Evolutionary conservation across 2,113 vertebrate genomes (phyloP).

Genomic region (Caloenas nicobarica): DNA sequence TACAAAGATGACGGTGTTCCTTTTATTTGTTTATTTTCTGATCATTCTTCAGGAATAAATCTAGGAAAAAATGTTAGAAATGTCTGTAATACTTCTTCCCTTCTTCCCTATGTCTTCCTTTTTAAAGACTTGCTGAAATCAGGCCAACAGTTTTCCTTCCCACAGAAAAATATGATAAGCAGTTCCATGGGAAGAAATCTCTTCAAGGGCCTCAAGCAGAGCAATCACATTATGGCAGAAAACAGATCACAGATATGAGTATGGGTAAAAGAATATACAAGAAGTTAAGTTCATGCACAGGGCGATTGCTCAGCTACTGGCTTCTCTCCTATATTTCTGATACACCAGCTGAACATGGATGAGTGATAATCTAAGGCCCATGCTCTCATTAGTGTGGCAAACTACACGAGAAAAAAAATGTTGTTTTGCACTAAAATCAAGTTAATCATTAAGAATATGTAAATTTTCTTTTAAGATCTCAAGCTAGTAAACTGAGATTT

Average conservation of each 20-base stretch:
- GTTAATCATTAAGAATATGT: background rate
- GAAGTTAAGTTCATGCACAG: background rate
- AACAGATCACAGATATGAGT: background rate
- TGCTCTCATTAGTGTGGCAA: background rate
- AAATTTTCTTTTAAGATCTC: background rate
- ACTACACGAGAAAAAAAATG: background rate
- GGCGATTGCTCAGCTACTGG: background rate
- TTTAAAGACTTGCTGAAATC: background rate
- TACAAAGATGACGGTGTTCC: rapidly evolving
- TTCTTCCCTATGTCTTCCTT: background rate
- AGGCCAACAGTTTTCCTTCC: background rate
- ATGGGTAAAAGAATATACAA: background rate
- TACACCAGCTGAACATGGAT: background rate
- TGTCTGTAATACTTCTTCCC: background rate
- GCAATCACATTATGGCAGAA: background rate
- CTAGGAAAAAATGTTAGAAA: background rate
- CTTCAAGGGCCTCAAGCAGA: background rate
- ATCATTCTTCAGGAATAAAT: background rate
- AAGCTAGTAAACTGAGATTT: background rate
- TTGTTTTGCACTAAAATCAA: background rate
- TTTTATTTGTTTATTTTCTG: background rate
- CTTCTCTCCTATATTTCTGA: background rate
- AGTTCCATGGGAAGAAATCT: background rate
- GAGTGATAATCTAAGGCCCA: background rate
- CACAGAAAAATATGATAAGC: background rate